Percentiles rank a stretch among this genome's conserved stretches.
phyloP scores from a whole-genome alignment of 2,113 vertebrate genomes.

The Tragulus kanchil region DNA sequence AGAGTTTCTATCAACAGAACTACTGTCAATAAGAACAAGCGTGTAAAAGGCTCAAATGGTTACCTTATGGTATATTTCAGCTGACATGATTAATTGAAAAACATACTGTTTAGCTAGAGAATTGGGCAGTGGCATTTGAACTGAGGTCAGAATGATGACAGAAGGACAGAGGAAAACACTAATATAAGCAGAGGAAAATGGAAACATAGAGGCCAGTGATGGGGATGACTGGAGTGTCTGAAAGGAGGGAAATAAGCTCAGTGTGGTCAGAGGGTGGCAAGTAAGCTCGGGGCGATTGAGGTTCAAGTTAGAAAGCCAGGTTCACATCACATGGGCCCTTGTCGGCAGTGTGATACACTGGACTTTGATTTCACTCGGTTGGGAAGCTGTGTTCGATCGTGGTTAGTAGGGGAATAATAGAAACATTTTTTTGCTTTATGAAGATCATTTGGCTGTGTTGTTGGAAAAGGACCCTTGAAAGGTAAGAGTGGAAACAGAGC shows the following conservation, averaged over 20 bases:
- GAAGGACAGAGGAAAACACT: neutral
- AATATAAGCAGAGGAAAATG: neutral
- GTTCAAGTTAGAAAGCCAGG: neutral
- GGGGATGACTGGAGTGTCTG: neutral
- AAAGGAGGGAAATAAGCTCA: neutral
- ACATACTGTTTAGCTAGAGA: constrained; percentile 24
- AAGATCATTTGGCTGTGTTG: neutral
- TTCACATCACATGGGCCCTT: neutral
- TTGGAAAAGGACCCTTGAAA: neutral
- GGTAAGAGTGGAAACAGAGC: neutral
- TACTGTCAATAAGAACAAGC: neutral
- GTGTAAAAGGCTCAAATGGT: neutral
- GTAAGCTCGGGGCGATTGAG: rapidly evolving
- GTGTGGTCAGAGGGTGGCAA: neutral
- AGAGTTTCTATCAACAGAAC: neutral
- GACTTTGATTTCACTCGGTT: neutral
- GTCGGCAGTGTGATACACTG: neutral
- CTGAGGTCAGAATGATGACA: neutral
- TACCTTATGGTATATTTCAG: neutral
- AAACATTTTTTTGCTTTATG: neutral
- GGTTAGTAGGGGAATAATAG: neutral
- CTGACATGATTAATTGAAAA: constrained; percentile 38
- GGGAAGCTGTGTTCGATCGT: neutral
- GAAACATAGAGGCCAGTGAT: neutral
- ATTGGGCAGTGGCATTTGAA: neutral